phyloP scores from a whole-genome alignment of 1,140 invertebrate genomes.

The Pseudachorutes palmiensis region DNA sequence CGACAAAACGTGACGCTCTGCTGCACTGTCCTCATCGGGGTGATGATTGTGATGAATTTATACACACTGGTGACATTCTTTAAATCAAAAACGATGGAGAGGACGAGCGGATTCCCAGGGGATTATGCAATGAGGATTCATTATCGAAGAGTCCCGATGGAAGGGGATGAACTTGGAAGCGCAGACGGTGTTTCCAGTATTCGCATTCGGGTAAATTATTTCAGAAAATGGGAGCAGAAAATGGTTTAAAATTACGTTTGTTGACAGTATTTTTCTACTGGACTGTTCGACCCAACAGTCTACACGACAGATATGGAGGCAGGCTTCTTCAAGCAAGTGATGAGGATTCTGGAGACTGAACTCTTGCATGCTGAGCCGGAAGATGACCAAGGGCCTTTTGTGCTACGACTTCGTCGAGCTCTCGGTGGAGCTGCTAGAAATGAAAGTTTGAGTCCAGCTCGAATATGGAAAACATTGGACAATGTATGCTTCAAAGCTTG shows the following conservation, averaged over 20 bases:
- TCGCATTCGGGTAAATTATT: no score
- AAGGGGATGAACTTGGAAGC: no score
- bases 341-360: not conserved
- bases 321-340: no score
- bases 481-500: not conserved
- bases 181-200: no score
- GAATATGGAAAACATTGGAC: not conserved
- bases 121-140: no score
- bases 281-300: no score
- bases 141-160: no score
- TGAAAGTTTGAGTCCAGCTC: not conserved
- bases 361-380: not conserved
- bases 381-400: not conserved
- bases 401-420: not conserved
- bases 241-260: no score
- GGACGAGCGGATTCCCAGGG: no score
- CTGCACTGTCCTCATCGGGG: constrained; percentile 14
- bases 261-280: no score
- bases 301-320: no score
- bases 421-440: not conserved
- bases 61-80: constrained; percentile 11
- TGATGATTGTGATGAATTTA: constrained; percentile 27
- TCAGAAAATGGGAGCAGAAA: no score
- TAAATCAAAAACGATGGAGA: not conserved
- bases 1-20: not conserved